Base-by-base conservation (phyloP, 2,888 invertebrate genomes). In the Lissocephala sabroskyi region DNA sequence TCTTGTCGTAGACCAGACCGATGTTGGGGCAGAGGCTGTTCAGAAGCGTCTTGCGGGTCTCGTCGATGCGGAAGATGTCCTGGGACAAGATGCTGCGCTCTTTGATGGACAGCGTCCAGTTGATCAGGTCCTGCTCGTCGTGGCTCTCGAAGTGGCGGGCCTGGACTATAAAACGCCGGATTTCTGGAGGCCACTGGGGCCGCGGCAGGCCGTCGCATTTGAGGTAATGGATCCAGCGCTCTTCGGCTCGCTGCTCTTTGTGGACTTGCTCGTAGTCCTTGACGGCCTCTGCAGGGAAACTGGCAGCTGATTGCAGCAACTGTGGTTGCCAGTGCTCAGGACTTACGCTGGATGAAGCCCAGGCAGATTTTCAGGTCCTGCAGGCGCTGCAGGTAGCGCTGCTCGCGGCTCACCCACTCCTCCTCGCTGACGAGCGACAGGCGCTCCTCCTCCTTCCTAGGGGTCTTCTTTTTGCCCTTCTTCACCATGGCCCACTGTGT, bases 51-150 rank as follows among this genome's bases (percentile, higher is more conserved):
- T 14, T 39, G 1, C 65, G 59, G 0, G 83, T 82, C 2, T 62
- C 19, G 54, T 83, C 64, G 18, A 32, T 18, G 0, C 59, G 52
- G 14, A 46, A 55, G 1, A 68, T 56, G 18, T 75, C 52, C 48
- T 82, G 82, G 0, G 49, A 42, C 3, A 83, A 62, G 7, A 82
- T 42, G 41, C 82, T 79, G 0, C 63, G 51, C 23, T 82, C 81
- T 28, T 82, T 39, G 7, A 80, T 55, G 0, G 58, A 45, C 40
- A 82, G 29, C 1, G 52, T 19, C 82, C 83, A 82, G 32, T 65
- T 66, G 0, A 73, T 32, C 1, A 46, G 54, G 0, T 45, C 16
- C 0, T 48, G 11, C 2, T 50, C 44, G 11, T 65, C 45, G 1
- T 7, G 0, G 0, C 41, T 11, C 49, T 79, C 79, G 11, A 63